Conservation (phyloP, 2,113 vertebrate genomes). For the Ophthalmolycus amberensis region DNA sequence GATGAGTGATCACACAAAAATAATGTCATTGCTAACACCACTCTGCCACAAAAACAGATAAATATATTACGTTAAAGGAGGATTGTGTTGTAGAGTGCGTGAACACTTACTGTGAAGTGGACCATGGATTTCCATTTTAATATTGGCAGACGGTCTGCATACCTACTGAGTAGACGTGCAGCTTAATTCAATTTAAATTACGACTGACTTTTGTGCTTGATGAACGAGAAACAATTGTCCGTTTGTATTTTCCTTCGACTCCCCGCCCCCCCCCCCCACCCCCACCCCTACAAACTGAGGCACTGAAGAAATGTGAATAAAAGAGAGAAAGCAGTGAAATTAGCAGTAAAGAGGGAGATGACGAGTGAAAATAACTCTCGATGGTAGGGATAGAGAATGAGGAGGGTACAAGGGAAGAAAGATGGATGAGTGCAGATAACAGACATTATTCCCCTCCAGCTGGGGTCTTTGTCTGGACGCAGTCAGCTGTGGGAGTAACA, state of each 20-base stretch:
- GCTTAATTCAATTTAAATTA: neutral
- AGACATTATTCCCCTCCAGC: slow-evolving; percentile 64
- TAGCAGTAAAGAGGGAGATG: neutral
- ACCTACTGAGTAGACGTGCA: neutral
- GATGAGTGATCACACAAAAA: neutral
- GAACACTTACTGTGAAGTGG: neutral
- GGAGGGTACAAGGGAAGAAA: slow-evolving; percentile 20
- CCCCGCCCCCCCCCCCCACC: neutral
- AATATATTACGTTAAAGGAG: neutral
- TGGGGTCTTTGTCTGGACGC: slow-evolving; percentile 60
- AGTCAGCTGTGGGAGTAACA: slow-evolving; percentile 45
- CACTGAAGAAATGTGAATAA: neutral
- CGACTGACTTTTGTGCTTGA: neutral
- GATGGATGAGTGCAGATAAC: slow-evolving; percentile 54
- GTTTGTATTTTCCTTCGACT: neutral
- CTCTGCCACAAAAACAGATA: neutral
- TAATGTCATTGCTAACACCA: neutral
- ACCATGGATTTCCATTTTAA: slow-evolving; percentile 13
- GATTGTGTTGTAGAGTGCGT: neutral
- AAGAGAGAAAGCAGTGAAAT: neutral
- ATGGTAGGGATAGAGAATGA: neutral
- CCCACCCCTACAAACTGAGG: neutral
- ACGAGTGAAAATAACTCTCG: slow-evolving; percentile 12
- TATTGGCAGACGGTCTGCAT: neutral
- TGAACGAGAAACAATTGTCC: neutral